Base-by-base conservation (phyloP, 2,888 invertebrate genomes). In the Dilophus febrilis region DNA sequence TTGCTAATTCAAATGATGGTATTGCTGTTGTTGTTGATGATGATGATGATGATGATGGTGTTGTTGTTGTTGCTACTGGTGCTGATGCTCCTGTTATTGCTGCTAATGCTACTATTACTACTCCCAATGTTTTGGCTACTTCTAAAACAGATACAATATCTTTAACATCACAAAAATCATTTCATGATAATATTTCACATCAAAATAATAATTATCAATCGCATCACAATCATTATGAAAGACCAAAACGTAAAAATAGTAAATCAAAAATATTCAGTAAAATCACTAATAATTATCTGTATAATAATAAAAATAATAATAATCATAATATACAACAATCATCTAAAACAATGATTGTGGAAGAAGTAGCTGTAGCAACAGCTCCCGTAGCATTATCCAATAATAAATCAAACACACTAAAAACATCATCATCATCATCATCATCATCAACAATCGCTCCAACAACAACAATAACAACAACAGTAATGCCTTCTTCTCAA, bases 241-340 rank as follows among this genome's bases (percentile, higher is more conserved):
- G 33, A 26, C 17, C 27, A 27, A 33, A 33, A 34, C 39, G 39
- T 39, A 39, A 28, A 34, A 39, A 22, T 39, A 39, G 32, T 17
- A 39, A 39, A 39, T 11, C 34, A 34, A 35, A 35, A 35, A 18
- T 26, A 22, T 10, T 19, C 13, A 35, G n/a, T 46, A 45, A 47
- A 41, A 43, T 42, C 35, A 30, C 35, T 39, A 38, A 31, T 47
- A 47, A 44, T 47, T 46, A 44, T 46, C 47, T 45, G 49, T 46
- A 45, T 45, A 40, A 40, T 42, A 45, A 43, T 43, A 43, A 45
- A 42, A 44, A 44, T 46, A 44, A 38, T 42, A 43, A 43, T 44
- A 39, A 47, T 44, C 36, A 46, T 42, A 35, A 42, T 40, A 38
- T 43, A n/a, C n/a, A n/a, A n/a, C n/a, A n/a, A n/a, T n/a, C 32